Evolutionary conservation across 2,797 vertebrate species (phyloP).

Genomic region (Smutsia gigantea): DNA sequence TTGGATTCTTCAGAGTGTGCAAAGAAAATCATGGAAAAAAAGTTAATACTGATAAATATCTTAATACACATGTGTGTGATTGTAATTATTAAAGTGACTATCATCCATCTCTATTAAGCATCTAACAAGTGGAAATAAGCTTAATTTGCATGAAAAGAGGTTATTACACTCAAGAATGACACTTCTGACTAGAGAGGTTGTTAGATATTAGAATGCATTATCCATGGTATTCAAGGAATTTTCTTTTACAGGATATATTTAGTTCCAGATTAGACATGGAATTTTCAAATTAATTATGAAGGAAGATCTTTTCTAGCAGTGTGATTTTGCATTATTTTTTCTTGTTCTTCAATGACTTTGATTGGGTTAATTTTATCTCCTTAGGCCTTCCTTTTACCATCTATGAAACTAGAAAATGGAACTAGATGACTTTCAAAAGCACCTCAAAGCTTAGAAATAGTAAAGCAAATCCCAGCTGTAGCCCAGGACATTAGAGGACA

Average conservation of each 20-base stretch:
- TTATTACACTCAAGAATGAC: constrained; percentile 75
- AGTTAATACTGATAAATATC: constrained; percentile 2
- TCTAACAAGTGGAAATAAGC: constrained; percentile 70
- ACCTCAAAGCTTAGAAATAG: background rate
- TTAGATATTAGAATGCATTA: constrained; percentile 73
- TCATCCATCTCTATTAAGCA: constrained; percentile 60
- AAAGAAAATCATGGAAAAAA: constrained; percentile 25
- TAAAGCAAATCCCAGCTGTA: background rate
- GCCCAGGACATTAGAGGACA: background rate
- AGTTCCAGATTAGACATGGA: constrained; percentile 76
- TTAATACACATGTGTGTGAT: background rate
- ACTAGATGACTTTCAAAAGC: constrained; percentile 26
- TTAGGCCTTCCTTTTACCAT: background rate
- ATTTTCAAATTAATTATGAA: constrained; percentile 72
- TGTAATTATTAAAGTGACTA: constrained; percentile 25
- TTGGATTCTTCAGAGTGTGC: background rate
- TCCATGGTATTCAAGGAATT: constrained; percentile 75
- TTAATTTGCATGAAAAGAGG: constrained; percentile 77
- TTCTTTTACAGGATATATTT: constrained; percentile 75
- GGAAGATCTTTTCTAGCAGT: constrained; percentile 23
- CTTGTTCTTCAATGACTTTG: background rate
- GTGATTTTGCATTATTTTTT: constrained; percentile 4
- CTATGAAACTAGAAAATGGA: background rate
- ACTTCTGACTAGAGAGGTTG: constrained; percentile 64
- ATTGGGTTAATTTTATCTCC: constrained; percentile 5